A percentile compares a stretch with the other conserved stretches of the same genome.
phyloP scores from a whole-genome alignment of 2,113 vertebrate genomes.

The Theristicus caerulescens region DNA sequence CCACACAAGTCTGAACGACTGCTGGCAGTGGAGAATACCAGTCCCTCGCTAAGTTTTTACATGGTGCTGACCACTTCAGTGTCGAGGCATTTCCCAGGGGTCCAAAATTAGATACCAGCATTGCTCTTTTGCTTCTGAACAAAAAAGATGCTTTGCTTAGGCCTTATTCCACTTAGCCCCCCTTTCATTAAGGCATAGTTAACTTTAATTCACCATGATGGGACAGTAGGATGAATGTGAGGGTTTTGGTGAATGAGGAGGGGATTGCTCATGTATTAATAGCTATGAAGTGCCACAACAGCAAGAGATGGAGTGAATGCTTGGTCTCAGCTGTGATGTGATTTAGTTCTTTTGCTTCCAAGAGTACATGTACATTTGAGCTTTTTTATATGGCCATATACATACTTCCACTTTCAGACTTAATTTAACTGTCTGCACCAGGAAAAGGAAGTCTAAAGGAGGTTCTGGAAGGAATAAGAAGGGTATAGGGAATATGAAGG shows the following conservation, averaged over 20 bases:
- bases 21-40: neutral
- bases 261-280: neutral
- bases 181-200: slow-evolving; percentile 25
- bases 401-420: neutral
- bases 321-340: fast-evolving
- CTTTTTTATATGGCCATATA: neutral
- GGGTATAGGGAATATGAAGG: neutral
- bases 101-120: neutral
- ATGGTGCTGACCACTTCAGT: slow-evolving; percentile 15
- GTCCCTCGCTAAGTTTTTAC: neutral
- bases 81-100: slow-evolving; percentile 2
- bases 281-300: neutral
- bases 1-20: neutral
- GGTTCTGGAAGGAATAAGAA: neutral
- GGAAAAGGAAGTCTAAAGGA: neutral
- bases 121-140: neutral
- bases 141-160: neutral
- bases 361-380: neutral
- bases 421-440: neutral
- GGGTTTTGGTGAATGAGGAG: neutral
- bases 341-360: neutral
- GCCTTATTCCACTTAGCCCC: neutral
- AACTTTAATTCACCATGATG: neutral
- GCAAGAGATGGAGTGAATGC: neutral
- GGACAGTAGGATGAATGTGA: neutral